Percentiles rank a stretch among this genome's conserved stretches.
phyloP scores from a whole-genome alignment of 1,140 invertebrate species.

The Drosophila varians region DNA sequence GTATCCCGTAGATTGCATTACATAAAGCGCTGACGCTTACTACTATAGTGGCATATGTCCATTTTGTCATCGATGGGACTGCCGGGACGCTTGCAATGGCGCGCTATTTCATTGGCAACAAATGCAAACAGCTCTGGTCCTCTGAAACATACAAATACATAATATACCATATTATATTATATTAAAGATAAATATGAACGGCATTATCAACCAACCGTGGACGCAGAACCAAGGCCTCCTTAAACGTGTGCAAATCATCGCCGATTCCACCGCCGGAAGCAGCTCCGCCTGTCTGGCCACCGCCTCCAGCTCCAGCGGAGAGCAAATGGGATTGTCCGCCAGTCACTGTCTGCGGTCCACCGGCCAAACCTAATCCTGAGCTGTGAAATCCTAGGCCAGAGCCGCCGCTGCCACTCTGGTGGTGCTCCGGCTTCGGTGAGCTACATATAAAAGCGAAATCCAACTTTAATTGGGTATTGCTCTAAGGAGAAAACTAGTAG shows the following conservation, averaged over 20 bases:
- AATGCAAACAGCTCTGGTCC: constrained; percentile 89
- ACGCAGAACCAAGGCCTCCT: constrained; percentile 89
- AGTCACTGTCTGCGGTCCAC: constrained; percentile 23
- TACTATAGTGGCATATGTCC: constrained; percentile 85
- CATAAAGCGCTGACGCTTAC: constrained; percentile 85
- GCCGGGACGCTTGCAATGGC: constrained; percentile 90
- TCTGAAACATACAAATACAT: constrained; percentile 21
- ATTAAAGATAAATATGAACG: too few species aligned
- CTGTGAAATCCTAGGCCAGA: constrained; percentile 49
- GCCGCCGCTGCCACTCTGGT: constrained; percentile 45
- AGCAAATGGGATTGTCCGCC: constrained; percentile 52
- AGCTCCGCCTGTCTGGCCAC: constrained; percentile 30
- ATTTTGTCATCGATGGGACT: constrained; percentile 85
- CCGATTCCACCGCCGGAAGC: constrained; percentile 34
- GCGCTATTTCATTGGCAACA: constrained; percentile 90
- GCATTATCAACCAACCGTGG: constrained; percentile 85
- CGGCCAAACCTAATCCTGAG: constrained; percentile 49
- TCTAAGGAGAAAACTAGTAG: constrained; percentile 6
- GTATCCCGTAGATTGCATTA: constrained; percentile 55
- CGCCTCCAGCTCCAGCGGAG: constrained; percentile 20
- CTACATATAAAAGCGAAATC: constrained; percentile 25
- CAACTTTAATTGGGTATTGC: constrained; percentile 30
- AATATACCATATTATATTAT: too few species aligned
- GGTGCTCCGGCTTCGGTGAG: constrained; percentile 75
- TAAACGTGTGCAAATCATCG: constrained; percentile 89